Base-by-base conservation (phyloP, 1,140 invertebrate species). In the Hetaerina americana region DNA sequence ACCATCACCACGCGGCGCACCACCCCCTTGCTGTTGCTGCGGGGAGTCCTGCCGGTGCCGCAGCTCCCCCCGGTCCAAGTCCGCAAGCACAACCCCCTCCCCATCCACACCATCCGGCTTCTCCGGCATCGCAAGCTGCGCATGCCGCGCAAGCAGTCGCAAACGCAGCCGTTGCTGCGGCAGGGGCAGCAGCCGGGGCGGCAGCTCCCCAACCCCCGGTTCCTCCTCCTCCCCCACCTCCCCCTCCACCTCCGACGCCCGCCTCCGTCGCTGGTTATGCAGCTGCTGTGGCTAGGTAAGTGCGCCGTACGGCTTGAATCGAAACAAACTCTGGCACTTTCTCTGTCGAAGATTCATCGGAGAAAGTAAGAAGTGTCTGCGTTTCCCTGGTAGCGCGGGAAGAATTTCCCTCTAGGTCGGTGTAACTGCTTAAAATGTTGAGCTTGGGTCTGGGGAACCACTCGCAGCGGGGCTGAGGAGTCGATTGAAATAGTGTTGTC, bases 1-100 rank as follows among this genome's bases (percentile, higher is more conserved):
- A 89, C 75, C n/a, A n/a, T n/a, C 40, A 57, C 22, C 40, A 57
- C 22, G 40, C 40, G 15, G 40, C 40, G 22, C 40, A 57, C 22
- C 40, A 57, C 22, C 40, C 40, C 22, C 22, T 57, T 12, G 40
- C 40, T 18, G 40, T 57, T 5, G 40, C 40, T 18, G 40, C 40
- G 40, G 40, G 40, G 10, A 57, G 40, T 57, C 40, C 40, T 57
- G 40, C 40, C 22, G 40, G 40, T 57, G 40, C 40, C 22, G 40
- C 40, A 18, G 40, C 40, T 18, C 40, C 40, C 22, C 40, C 40
- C 22, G 40, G 40, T 3, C 40, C 40, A 1, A 57, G 40, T 12
- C 40, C 40, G 22, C 40, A 57, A n/a, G 40, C 40, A 18, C 40
- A 57, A n/a, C 40, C 40, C 22, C 40, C 40, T 10, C 40, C 40